Base-by-base conservation (phyloP, 2,888 invertebrate genomes). In the Podabrus alpinus region DNA sequence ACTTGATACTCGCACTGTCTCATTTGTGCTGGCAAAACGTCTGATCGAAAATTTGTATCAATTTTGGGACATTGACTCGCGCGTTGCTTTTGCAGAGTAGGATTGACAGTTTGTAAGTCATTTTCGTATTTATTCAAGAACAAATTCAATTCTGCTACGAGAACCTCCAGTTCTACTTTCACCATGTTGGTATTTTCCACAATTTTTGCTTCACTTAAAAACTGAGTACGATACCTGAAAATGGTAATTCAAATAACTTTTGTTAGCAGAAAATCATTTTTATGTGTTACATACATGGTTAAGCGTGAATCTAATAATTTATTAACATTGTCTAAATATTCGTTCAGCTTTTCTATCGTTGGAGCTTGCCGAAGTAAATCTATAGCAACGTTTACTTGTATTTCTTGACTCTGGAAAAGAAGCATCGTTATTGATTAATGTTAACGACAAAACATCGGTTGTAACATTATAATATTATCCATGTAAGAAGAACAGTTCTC, bases 341-440 rank as follows among this genome's bases (percentile, higher is more conserved):
- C 79, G 1, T 83, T 77, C 16, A 84, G 68, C 71, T 80, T 79
- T 15, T 73, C 77, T 70, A 80, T 75, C 9, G 77, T 79, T 3
- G 83, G 68, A 59, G 81, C 82, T 76, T 85, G 83, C 11, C 85
- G 73, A 15, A 86, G 68, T 19, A 79, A 80, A 74, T 86, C 86
- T 9, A 85, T 67, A 1, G 79, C 66, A 13, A 81, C 74, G 61
- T 83, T 82, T 17, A 84, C 70, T 75, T 83, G 82, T 1, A 73
- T 77, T 74, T 84, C 83, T 15, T 67, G 71, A 59, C 15, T 29
- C 71, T 74, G 29, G 9, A 61, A 73, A 11, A 19, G n/a, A 24
- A 24, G 7, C 24, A 24, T 9, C 9, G 0, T 7, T 24, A 9
- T 21, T 21, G 7, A 21, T 21, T 1, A n/a, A n/a, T n/a, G n/a